phyloP scores from a whole-genome alignment of 2,888 invertebrate species.

The Hydriomena furcata region DNA sequence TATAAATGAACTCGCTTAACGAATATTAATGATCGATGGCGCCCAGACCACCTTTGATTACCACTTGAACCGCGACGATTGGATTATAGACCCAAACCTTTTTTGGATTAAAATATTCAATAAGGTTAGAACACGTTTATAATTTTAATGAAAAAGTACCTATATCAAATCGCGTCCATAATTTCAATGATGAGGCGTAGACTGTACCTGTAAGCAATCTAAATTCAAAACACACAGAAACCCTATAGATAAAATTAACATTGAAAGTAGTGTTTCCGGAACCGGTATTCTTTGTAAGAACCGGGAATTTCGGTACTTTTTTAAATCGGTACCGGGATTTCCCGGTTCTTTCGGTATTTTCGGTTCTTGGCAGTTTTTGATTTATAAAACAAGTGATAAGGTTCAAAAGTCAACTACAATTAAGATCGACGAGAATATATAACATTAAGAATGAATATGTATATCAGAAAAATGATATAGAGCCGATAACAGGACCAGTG shows the following conservation, averaged over 20 bases:
- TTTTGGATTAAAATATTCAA: slow-evolving; percentile 18
- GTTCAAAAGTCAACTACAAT: too few species aligned
- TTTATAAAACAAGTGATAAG: too few species aligned
- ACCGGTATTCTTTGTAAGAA: too few species aligned
- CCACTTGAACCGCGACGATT: slow-evolving; percentile 9
- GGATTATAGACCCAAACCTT: slow-evolving; percentile 3
- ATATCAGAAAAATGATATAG: too few species aligned
- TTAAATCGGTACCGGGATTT: too few species aligned
- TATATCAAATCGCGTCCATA: background rate
- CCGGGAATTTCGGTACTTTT: too few species aligned
- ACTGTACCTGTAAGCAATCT: slow-evolving; percentile 29
- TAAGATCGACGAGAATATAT: too few species aligned
- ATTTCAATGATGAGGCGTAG: slow-evolving; percentile 10
- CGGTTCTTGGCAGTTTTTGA: too few species aligned
- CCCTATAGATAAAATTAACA: slow-evolving; percentile 52
- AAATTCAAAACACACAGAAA: slow-evolving; percentile 47
- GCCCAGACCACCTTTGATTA: slow-evolving; percentile 21
- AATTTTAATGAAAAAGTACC: slow-evolving; percentile 10
- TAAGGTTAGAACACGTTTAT: slow-evolving; percentile 11
- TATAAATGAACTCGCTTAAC: slow-evolving; percentile 15
- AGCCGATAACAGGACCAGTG: too few species aligned
- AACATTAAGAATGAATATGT: too few species aligned
- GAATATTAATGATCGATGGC: slow-evolving; percentile 25
- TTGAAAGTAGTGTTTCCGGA: too few species aligned
- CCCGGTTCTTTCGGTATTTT: too few species aligned